phyloP scores from a whole-genome alignment of 2,113 vertebrate genomes.

The Oreotrochilus melanogaster region DNA sequence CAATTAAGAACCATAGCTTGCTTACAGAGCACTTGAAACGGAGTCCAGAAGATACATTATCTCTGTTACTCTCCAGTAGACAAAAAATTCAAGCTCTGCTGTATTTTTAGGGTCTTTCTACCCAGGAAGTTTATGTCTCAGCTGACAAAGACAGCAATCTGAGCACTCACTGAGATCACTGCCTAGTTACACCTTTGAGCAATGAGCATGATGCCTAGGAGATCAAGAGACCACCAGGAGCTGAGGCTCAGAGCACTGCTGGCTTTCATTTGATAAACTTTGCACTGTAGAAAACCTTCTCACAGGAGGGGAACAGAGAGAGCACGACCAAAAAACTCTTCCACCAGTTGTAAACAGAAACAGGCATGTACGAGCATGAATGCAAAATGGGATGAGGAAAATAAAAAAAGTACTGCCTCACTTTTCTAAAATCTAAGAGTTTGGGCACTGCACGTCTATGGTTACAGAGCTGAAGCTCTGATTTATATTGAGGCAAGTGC shows the following conservation, averaged over 20 bases:
- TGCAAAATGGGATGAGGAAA: not conserved
- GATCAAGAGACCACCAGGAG: conserved; percentile 5
- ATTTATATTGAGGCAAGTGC: not conserved
- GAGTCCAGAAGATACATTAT: not conserved
- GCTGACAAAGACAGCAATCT: conserved; percentile 50
- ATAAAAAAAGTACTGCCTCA: not conserved
- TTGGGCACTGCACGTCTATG: not conserved
- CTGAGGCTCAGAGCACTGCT: not conserved
- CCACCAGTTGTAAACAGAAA: not conserved
- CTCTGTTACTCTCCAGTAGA: conserved; percentile 22
- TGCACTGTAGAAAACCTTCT: conserved; percentile 7
- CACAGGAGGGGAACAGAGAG: not conserved
- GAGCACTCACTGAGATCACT: conserved; percentile 65
- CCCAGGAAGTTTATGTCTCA: conserved; percentile 31
- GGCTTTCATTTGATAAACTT: not conserved
- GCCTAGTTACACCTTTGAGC: conserved; percentile 58
- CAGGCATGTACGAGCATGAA: not conserved
- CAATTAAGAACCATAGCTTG: not conserved
- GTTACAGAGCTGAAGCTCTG: not conserved
- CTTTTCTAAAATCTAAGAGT: not conserved
- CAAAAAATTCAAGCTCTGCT: conserved; percentile 21
- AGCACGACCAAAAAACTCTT: not conserved
- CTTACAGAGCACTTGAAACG: not conserved
- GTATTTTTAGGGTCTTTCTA: conserved; percentile 70
- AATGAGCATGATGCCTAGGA: conserved; percentile 10